Evolutionary conservation across 2,113 vertebrate genomes (phyloP), one percentile per base, ranked within the genome.

Genomic region (Pogonocichla stellata): DNA sequence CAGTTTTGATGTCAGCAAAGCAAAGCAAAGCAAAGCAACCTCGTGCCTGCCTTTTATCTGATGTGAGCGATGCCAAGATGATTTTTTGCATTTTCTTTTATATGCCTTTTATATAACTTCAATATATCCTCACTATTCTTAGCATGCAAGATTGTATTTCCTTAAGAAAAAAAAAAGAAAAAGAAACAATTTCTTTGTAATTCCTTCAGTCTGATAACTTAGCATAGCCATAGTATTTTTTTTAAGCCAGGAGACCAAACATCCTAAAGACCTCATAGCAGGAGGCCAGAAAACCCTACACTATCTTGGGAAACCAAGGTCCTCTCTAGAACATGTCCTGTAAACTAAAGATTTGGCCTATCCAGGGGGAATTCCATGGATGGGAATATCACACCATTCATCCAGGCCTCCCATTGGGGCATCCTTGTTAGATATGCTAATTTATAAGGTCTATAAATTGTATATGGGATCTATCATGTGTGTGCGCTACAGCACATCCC

Each of bases 381-480:
- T 29, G 24, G 11, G 5, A 25, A 23, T 53, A 29, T 29, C 33
- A 34, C 19, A 18, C 25, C 19, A 65, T 29, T 54, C 19, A 54
- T 34, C 25, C 60, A 79, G 36, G 24, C 19, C 24, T 53, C 14
- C 31, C 31, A 79, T 22, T 9, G 75, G 38, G 33, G 19, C 14
- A 42, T 29, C 19, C 60, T 79, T 34, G 9, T 43, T 65, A 54
- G 31, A 43, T 43, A 43, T 24, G 15, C 31, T 54, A 11, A 43
- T 34, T 29, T 79, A 0, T 54, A 24, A 43, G 15, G 25, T 54
- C 19, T 24, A 12, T 29, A 54, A 65, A 54, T 34, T 29, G 12
- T 19, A 19, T 29, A 4, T 1, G 2, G 1, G 20, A 43, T 23
- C 33, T 29, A 14, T 24, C 3, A 0, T 14, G 14, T 23, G 14